A percentile compares a stretch with the other conserved stretches of the same genome.
phyloP scores from a whole-genome alignment of 2,888 invertebrate species.

The Sphinx pinastri region DNA sequence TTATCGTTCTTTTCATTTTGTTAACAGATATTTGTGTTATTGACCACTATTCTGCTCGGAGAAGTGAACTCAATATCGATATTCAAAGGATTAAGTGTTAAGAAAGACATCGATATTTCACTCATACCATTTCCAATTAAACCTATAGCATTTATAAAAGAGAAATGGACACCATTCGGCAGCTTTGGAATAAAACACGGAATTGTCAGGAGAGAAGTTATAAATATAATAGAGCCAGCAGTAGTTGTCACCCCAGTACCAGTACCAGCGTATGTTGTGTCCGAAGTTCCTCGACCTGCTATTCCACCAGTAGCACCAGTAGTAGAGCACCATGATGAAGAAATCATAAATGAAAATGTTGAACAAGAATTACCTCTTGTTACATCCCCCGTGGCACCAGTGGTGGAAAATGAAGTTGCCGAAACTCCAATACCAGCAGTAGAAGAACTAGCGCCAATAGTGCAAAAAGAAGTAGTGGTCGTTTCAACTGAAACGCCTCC shows the following conservation, averaged over 20 bases:
- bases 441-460: background rate
- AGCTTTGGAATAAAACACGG: constrained; percentile 43
- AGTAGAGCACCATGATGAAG: constrained; percentile 30
- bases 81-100: constrained; percentile 43
- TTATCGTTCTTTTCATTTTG: background rate
- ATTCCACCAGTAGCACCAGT: constrained; percentile 28
- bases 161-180: constrained; percentile 62
- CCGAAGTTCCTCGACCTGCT: constrained; percentile 14
- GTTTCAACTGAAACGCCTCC: background rate
- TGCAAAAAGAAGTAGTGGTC: background rate
- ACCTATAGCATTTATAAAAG: constrained; percentile 54
- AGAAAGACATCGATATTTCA: constrained; percentile 56
- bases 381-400: constrained; percentile 28
- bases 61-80: constrained; percentile 40
- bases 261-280: constrained; percentile 23
- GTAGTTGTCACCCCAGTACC: constrained; percentile 18
- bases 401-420: constrained; percentile 30
- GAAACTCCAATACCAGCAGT: constrained; percentile 22
- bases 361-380: constrained; percentile 13
- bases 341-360: constrained; percentile 21
- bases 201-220: constrained; percentile 27
- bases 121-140: constrained; percentile 52
- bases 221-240: constrained; percentile 28
- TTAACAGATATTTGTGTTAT: constrained; percentile 29
- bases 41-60: constrained; percentile 31